Base-by-base conservation (phyloP, 1,140 invertebrate species). In the Diabrotica undecimpunctata region DNA sequence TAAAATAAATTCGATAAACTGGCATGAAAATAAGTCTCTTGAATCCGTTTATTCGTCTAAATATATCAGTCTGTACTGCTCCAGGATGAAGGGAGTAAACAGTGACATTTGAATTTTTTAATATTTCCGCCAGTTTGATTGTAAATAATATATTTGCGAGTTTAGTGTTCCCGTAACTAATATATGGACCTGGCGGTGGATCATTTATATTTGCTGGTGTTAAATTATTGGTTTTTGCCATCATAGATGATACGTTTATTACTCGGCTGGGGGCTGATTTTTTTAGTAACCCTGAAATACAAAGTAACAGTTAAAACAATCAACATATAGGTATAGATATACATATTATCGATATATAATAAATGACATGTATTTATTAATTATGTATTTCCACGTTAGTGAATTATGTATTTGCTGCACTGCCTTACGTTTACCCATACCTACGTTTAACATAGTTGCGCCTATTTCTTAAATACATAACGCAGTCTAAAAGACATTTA, bases 141-240 rank as follows among this genome's bases (percentile, higher is more conserved):
- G 83, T 85, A 67, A 91, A 90, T 3, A 91, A 77, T 14, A 88
- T 75, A 63, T 89, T 85, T 6, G 88, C 88, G 51, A 91, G 71
- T 80, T 92, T 92, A 65, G 87, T 90, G 70, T 87, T 86, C 2
- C 77, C 74, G 74, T 91, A 92, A 51, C 39, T 66, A 50, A 35
- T 13, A 11, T 41, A 38, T 37, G 12, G 5, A 12, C 67, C 67
- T 46, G 8, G 8, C 9, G 53, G 41, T 63, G 54, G 68, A 6
- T 65, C 39, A 54, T 83, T 87, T 64, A 90, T 77, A 70, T 90
- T 85, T 25, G 86, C 81, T 60, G 87, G 87, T 66, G 90, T 81
- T 14, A 91, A 84, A 71, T 66, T 74, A 41, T 86, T 88, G 52
- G 73, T 67, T 60, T 78, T 78, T 78, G 90, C 86, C 13, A 84